A percentile compares a stretch with the other conserved stretches of the same genome.
phyloP scores from a whole-genome alignment of 2,888 invertebrate species.

The Smittia sp. region DNA sequence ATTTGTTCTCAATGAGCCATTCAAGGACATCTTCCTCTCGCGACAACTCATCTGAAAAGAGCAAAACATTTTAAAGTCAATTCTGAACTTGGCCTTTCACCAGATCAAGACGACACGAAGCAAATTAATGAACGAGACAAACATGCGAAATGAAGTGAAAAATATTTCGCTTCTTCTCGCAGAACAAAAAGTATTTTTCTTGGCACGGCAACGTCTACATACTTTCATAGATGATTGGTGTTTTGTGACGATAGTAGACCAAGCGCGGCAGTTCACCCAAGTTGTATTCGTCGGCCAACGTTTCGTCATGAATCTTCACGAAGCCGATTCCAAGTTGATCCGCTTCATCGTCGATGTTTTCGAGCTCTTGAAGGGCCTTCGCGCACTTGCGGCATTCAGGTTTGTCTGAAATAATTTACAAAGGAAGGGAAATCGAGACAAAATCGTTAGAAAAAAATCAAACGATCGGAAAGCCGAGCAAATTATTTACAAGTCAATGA shows the following conservation, averaged over 20 bases:
- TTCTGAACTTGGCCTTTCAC: conserved; percentile 26
- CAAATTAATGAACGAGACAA: not conserved
- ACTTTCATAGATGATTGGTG: conserved; percentile 93
- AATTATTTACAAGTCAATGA: not conserved
- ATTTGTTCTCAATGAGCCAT: conserved; percentile 91
- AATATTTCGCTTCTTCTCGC: not conserved
- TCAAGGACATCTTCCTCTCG: conserved; percentile 89
- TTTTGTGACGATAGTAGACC: conserved; percentile 91
- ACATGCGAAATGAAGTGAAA: conserved; percentile 2
- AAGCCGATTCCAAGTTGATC: conserved; percentile 92
- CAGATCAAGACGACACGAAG: not conserved
- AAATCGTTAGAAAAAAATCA: not conserved
- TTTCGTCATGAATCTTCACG: conserved; percentile 90
- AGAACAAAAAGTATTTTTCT: not conserved
- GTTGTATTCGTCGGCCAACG: conserved; percentile 88
- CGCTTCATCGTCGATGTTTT: conserved; percentile 93
- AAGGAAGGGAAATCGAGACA: not conserved
- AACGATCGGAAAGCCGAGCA: not conserved
- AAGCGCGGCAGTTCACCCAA: conserved; percentile 82
- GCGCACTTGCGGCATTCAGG: conserved; percentile 90
- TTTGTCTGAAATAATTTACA: conserved; percentile 66
- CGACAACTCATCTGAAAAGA: conserved; percentile 72
- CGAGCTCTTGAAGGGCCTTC: conserved; percentile 84
- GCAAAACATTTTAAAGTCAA: not conserved
- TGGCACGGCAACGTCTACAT: conserved; percentile 43